Conservation (phyloP, 2,113 vertebrate genomes). For the Macroglossus sobrinus region DNA sequence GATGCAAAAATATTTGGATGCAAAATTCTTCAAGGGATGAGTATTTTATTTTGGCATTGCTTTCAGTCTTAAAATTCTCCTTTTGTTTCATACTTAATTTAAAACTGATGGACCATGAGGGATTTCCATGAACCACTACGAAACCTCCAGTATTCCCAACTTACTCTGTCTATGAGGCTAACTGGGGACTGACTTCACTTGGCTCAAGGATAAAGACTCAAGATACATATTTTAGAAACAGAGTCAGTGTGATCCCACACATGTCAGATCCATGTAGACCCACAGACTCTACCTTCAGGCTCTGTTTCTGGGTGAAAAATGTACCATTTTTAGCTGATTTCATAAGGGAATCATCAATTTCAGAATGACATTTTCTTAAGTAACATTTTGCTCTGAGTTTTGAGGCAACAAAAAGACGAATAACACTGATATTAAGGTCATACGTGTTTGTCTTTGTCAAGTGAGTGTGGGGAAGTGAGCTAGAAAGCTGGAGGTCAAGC, state of each 20-base stretch:
- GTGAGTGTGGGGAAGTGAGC: neutral
- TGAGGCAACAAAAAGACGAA: neutral
- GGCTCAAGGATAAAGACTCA: neutral
- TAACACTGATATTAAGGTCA: neutral
- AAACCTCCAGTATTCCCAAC: neutral
- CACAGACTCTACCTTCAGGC: neutral
- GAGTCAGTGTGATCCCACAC: neutral
- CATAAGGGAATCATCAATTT: neutral
- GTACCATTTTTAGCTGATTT: neutral
- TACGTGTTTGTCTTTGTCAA: neutral
- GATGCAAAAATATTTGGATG: neutral
- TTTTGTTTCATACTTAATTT: neutral
- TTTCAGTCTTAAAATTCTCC: neutral
- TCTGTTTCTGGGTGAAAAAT: neutral
- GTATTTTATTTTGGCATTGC: neutral
- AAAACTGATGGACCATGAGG: neutral
- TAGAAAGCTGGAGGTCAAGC: neutral
- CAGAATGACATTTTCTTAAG: conserved; percentile 8
- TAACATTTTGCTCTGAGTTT: neutral
- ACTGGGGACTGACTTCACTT: neutral
- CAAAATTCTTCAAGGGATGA: neutral
- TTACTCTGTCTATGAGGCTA: neutral
- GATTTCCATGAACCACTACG: neutral
- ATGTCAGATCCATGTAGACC: neutral
- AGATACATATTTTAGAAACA: neutral